These are phyloP conservation scores for Perca schrenkii DNA, from an alignment of 2,113 vertebrate species.

Conservation along the genomic window DNA sequence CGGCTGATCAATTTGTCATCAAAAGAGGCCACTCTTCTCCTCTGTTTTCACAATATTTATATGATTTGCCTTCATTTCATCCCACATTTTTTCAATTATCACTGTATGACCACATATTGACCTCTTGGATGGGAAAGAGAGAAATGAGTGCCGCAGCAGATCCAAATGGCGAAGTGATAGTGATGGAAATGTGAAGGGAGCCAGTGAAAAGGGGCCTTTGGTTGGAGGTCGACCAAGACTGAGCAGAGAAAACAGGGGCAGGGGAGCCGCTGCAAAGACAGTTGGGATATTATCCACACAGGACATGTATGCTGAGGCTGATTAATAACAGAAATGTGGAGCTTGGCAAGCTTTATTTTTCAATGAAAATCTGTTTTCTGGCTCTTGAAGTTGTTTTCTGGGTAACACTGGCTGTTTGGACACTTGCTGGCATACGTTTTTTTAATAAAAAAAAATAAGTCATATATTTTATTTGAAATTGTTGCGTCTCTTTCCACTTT, in stretches of 20 bases:
- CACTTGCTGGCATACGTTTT: slow-evolving; percentile 22
- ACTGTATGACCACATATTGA: slow-evolving; percentile 35
- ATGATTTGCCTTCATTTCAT: slow-evolving; percentile 22
- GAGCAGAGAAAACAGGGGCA: slow-evolving; percentile 53
- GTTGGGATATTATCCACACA: slow-evolving; percentile 69
- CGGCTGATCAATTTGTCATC: slow-evolving; percentile 16
- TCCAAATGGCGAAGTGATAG: slow-evolving; percentile 46
- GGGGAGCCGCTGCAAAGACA: slow-evolving; percentile 62
- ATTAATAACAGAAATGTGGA: slow-evolving; percentile 67
- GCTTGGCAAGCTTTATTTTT: slow-evolving; percentile 61
- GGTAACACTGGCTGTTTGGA: slow-evolving; percentile 20
- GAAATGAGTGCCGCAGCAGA: slow-evolving; percentile 31
- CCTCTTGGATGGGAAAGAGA: slow-evolving; percentile 40
- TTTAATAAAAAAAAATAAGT: neutral
- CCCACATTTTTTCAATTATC: slow-evolving; percentile 35
- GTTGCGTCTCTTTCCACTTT: slow-evolving; percentile 15
- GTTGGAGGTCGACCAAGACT: slow-evolving; percentile 69
- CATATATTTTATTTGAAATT: slow-evolving; percentile 2
- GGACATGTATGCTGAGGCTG: slow-evolving; percentile 50
- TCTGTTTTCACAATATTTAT: slow-evolving; percentile 30
- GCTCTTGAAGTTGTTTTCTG: slow-evolving; percentile 24
- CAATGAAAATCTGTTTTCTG: slow-evolving; percentile 57
- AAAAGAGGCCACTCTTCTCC: neutral
- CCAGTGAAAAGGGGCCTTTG: slow-evolving; percentile 59
- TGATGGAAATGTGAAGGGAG: slow-evolving; percentile 59